Evolutionary conservation across 2,797 vertebrate genomes (phyloP).

Genomic region (Pseudochromis fuscus): DNA sequence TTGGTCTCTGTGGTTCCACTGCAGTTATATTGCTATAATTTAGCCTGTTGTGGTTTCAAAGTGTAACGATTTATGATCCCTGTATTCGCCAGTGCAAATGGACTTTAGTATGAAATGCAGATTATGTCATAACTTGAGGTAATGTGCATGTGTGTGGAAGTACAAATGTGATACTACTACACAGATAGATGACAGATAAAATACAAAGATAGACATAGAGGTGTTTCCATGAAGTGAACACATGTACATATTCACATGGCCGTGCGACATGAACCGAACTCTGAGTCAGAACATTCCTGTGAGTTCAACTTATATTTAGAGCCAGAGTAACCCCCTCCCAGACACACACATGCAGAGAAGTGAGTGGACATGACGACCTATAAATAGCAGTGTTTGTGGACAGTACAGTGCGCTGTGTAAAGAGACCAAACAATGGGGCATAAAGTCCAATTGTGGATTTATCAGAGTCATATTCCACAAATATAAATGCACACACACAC

Average conservation of each 20-base stretch:
- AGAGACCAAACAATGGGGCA: neutral
- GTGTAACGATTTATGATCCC: slow-evolving; percentile 54
- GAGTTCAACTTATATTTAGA: slow-evolving; percentile 83
- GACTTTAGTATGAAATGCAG: slow-evolving; percentile 46
- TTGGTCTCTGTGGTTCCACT: neutral
- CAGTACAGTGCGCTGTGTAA: neutral
- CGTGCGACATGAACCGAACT: slow-evolving; percentile 45
- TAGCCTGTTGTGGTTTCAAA: slow-evolving; percentile 35
- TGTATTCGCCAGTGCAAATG: slow-evolving; percentile 8
- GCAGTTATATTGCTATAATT: slow-evolving; percentile 34
- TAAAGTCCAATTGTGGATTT: neutral
- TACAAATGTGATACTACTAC: neutral
- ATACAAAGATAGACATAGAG: neutral
- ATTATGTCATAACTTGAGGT: slow-evolving; percentile 19
- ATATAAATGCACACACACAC: too few relatives aligned
- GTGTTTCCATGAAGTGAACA: neutral
- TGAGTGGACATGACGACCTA: slow-evolving; percentile 18
- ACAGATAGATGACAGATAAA: too few relatives aligned
- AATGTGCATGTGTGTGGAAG: neutral
- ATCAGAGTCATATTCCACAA: too few relatives aligned
- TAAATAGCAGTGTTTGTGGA: slow-evolving; percentile 19
- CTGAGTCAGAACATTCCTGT: slow-evolving; percentile 77
- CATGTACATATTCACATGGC: slow-evolving; percentile 27
- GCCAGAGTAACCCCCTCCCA: slow-evolving; percentile 3
- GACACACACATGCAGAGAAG: slow-evolving; percentile 27